Conservation (phyloP, 1,140 invertebrate species). For the Meloidogyne exigua region DNA sequence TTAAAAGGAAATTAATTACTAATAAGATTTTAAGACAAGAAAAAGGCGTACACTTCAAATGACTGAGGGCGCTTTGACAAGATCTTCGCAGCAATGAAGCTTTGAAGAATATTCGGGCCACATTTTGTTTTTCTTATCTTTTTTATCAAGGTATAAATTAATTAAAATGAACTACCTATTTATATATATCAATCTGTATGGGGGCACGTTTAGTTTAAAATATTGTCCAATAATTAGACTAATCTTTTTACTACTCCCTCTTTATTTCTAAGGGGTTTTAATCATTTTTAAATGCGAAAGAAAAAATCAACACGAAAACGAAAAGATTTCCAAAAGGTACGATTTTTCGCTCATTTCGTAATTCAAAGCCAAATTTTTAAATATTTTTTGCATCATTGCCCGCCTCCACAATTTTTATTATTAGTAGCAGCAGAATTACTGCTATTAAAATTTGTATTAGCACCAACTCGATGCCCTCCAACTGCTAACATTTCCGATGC, state of each 20-base stretch:
- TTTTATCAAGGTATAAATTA: too few species aligned
- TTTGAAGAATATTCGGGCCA: neutral
- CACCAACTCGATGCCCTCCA: slow-evolving; percentile 15
- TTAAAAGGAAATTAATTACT: neutral
- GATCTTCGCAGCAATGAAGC: neutral
- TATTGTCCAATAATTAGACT: neutral
- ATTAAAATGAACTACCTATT: too few species aligned
- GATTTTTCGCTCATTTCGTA: neutral
- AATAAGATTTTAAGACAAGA: slow-evolving; percentile 1
- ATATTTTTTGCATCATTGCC: neutral
- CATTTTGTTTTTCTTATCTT: too few species aligned
- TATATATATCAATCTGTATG: too few species aligned
- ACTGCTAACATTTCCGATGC: slow-evolving; percentile 26
- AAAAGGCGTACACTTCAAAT: neutral
- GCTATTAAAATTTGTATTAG: neutral
- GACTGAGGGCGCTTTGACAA: slow-evolving; percentile 8
- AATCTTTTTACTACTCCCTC: neutral
- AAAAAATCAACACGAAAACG: slow-evolving; percentile 7
- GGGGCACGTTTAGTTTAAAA: too few species aligned
- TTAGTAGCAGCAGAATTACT: neutral
- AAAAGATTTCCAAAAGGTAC: neutral
- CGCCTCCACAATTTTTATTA: neutral
- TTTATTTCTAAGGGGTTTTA: neutral
- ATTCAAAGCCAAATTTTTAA: neutral
- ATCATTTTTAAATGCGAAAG: neutral